Evolutionary conservation across 1,140 invertebrate genomes (phyloP).

Genomic region (Parapsyche elsis): DNA sequence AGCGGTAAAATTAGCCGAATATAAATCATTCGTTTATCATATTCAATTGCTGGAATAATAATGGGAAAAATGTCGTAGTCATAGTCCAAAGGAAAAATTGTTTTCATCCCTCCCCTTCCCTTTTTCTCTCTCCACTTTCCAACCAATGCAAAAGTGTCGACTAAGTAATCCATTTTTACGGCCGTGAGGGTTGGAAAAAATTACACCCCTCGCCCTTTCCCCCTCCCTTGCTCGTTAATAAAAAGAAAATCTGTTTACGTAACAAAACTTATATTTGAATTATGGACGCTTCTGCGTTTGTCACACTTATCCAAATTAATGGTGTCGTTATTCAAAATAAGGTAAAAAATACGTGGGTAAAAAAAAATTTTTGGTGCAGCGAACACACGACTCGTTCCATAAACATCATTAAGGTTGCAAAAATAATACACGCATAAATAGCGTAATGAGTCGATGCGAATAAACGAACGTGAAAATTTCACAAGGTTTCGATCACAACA

Average conservation of each 20-base stretch:
- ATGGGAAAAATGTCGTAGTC: slow-evolving; percentile 4
- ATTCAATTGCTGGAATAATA: slow-evolving; percentile 11
- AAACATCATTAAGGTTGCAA: no score
- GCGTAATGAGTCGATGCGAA: no score
- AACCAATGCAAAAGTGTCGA: slow-evolving; percentile 35
- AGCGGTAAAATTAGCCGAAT: neutral
- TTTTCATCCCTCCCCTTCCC: neutral
- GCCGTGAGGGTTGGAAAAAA: slow-evolving; percentile 38
- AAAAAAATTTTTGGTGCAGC: neutral
- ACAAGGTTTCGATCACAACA: no score
- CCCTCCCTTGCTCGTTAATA: neutral
- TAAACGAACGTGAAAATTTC: no score
- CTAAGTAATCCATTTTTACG: slow-evolving; percentile 48
- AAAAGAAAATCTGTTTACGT: slow-evolving; percentile 48
- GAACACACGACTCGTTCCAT: no score
- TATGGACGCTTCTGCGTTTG: slow-evolving; percentile 42
- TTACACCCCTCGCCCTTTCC: slow-evolving; percentile 1
- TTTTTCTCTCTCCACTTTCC: neutral
- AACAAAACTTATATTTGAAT: slow-evolving; percentile 52
- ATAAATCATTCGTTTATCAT: slow-evolving; percentile 19
- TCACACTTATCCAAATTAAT: slow-evolving; percentile 47
- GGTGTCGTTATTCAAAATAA: slow-evolving; percentile 49
- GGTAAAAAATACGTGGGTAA: neutral
- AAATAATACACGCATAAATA: no score
- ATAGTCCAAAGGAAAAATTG: slow-evolving; percentile 13